phyloP scores from a whole-genome alignment of 2,888 invertebrate genomes.

The Plagiodera versicolora region DNA sequence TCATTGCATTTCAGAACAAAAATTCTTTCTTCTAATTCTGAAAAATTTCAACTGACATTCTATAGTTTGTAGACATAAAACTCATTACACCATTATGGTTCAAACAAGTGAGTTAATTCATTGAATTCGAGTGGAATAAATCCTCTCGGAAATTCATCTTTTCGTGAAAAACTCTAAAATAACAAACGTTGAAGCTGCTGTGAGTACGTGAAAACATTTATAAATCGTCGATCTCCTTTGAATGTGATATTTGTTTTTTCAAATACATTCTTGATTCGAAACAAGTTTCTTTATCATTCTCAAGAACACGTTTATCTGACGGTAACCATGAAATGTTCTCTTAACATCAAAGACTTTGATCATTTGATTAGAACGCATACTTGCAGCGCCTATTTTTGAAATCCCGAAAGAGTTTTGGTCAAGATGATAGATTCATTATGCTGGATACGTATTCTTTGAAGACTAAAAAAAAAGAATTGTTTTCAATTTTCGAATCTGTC shows the following conservation, averaged over 20 bases:
- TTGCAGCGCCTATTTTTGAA: not conserved
- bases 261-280: not conserved
- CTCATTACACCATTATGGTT: no score
- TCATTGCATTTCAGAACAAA: no score
- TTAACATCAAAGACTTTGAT: not conserved
- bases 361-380: not conserved
- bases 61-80: no score
- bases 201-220: not conserved
- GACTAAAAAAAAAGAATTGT: no score
- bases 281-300: not conserved
- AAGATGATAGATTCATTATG: no score
- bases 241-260: not conserved
- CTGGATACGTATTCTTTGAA: no score
- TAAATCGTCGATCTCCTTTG: not conserved
- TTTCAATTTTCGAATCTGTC: no score
- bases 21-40: no score
- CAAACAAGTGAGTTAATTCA: no score
- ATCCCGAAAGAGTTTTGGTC: not conserved
- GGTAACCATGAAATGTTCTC: not conserved
- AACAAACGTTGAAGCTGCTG: not conserved
- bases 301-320: not conserved
- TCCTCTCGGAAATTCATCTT: not conserved
- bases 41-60: no score
- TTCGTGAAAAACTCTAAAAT: not conserved
- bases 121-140: no score